phyloP scores from a whole-genome alignment of 2,888 invertebrate species.

The Smittia sp. region DNA sequence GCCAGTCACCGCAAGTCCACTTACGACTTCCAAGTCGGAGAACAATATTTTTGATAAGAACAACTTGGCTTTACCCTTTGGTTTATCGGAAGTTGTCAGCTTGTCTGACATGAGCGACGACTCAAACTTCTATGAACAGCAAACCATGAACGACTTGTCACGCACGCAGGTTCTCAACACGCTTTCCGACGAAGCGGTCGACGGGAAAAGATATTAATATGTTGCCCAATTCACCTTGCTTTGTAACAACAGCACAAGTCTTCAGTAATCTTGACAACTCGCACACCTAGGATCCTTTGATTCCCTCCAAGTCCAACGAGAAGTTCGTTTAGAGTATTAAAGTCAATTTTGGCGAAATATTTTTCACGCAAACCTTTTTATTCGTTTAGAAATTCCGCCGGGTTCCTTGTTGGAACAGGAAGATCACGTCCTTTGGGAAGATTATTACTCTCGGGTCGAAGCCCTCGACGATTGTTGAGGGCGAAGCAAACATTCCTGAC shows the following conservation, averaged over 20 bases:
- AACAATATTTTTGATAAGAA: conserved; percentile 46
- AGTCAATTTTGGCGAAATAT: background rate
- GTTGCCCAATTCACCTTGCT: background rate
- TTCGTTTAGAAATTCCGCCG: conserved; percentile 12
- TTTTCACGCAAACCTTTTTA: conserved; percentile 3
- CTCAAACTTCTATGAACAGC: conserved; percentile 42
- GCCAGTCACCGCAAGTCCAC: background rate
- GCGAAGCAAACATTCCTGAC: background rate
- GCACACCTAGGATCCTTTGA: background rate
- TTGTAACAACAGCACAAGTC: too few species aligned
- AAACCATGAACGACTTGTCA: conserved; percentile 44
- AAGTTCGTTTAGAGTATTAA: background rate
- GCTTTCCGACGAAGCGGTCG: conserved; percentile 35
- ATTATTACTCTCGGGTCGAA: conserved; percentile 27
- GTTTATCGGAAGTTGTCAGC: conserved; percentile 46
- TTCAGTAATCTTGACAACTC: too few species aligned
- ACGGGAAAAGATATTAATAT: conserved; percentile 34
- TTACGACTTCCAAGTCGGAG: conserved; percentile 45
- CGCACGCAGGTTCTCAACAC: conserved; percentile 43
- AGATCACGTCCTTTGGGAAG: conserved; percentile 24
- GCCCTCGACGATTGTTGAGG: conserved; percentile 35
- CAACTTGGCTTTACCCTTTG: background rate
- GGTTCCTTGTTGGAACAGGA: background rate
- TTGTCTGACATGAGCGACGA: conserved; percentile 46
- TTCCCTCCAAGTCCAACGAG: background rate